Evolutionary conservation across 2,113 vertebrate genomes (phyloP).

Genomic region (Brachyistius frenatus): DNA sequence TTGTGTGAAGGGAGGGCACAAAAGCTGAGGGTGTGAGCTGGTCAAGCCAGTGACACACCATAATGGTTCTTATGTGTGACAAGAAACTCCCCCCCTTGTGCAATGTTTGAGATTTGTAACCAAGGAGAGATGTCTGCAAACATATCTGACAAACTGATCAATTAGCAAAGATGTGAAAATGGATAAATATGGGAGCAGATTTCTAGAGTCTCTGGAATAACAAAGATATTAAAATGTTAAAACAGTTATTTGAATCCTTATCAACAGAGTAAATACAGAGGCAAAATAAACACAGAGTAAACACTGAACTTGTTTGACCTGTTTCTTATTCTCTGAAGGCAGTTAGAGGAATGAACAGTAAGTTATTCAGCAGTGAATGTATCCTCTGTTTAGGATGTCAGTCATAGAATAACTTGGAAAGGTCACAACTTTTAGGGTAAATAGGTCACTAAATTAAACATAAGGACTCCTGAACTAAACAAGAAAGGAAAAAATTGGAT

Average conservation of each 20-base stretch:
- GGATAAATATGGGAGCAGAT: neutral
- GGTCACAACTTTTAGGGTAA: no score
- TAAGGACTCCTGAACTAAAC: no score
- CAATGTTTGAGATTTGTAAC: constrained; percentile 23
- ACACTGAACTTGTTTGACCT: constrained; percentile 7
- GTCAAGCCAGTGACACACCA: constrained; percentile 61
- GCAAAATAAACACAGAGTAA: constrained; percentile 15
- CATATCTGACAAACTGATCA: constrained; percentile 7
- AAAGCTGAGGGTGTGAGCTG: constrained; percentile 81
- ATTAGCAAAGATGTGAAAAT: neutral
- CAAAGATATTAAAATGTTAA: neutral
- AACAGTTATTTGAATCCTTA: constrained; percentile 6
- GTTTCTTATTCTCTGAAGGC: constrained; percentile 22
- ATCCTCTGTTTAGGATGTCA: neutral
- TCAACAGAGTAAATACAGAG: neutral
- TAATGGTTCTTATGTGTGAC: constrained; percentile 61
- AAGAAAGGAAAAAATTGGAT: no score
- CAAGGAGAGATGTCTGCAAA: neutral
- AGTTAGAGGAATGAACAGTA: neutral
- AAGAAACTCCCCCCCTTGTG: constrained; percentile 34
- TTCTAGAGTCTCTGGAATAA: neutral
- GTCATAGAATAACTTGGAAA: no score
- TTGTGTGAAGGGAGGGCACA: constrained; percentile 83
- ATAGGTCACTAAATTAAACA: no score
- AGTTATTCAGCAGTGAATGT: neutral